A percentile compares a stretch with the other conserved stretches of the same genome.
Conservation (phyloP, 2,797 vertebrate genomes). For the Rhabdophis nuchalis region DNA sequence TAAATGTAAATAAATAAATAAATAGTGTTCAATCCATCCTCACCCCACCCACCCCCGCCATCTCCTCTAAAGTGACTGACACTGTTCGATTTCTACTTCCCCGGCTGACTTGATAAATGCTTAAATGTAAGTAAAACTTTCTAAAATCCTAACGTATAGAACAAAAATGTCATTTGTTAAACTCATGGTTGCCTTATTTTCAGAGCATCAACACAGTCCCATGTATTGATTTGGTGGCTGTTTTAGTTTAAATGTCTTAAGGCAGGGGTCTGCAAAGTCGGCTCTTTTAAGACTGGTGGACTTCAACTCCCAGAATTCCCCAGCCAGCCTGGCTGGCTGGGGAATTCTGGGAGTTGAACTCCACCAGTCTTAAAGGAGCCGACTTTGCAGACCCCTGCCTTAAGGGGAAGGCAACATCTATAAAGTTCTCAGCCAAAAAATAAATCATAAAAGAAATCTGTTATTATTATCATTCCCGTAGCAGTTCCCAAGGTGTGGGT, state of each 20-base stretch:
- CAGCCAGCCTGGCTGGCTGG: too few relatives aligned
- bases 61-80: not conserved
- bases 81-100: not conserved
- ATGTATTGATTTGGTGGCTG: not conserved
- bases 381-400: too few relatives aligned
- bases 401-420: not conserved
- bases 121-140: not conserved
- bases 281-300: too few relatives aligned
- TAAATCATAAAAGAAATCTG: not conserved
- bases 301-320: too few relatives aligned
- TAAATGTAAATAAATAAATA: not conserved
- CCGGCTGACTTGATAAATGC: not conserved
- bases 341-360: too few relatives aligned
- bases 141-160: not conserved
- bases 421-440: not conserved
- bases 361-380: too few relatives aligned
- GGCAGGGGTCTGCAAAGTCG: too few relatives aligned
- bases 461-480: not conserved
- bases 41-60: rapidly evolving
- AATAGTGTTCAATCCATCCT: not conserved
- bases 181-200: not conserved
- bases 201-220: not conserved
- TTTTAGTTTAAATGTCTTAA: not conserved
- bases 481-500: not conserved
- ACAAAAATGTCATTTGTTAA: not conserved